phyloP scores from a whole-genome alignment of 2,888 invertebrate genomes.

The Ctenicera cuprea region DNA sequence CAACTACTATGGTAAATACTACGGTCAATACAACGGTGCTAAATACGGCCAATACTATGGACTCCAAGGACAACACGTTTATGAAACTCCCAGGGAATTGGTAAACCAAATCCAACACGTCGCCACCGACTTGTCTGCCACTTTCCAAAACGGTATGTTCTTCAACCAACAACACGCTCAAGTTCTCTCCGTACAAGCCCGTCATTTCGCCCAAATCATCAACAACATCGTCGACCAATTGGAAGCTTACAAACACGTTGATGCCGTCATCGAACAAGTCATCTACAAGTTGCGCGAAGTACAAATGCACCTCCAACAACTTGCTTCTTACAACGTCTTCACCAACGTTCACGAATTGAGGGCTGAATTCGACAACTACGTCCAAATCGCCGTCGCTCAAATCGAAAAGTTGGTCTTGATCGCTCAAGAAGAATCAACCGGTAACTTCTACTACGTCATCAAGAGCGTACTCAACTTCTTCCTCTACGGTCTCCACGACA shows the following conservation, averaged over 20 bases:
- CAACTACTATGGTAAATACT: background rate
- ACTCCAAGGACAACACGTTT: slow-evolving; percentile 35
- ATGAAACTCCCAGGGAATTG: slow-evolving; percentile 36
- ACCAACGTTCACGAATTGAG: background rate
- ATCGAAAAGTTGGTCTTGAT: slow-evolving; percentile 33
- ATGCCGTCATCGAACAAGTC: slow-evolving; percentile 11
- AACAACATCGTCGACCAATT: slow-evolving; percentile 24
- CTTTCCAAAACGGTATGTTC: slow-evolving; percentile 8
- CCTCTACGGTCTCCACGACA: slow-evolving; percentile 26
- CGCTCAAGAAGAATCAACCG: slow-evolving; percentile 5
- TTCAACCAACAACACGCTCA: background rate
- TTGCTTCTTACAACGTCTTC: background rate
- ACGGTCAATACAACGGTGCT: too few species aligned
- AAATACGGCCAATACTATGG: too few species aligned
- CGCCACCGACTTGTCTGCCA: slow-evolving; percentile 5
- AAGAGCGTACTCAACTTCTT: slow-evolving; percentile 18
- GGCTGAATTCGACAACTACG: slow-evolving; percentile 2
- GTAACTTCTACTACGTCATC: background rate
- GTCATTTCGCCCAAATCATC: slow-evolving; percentile 30
- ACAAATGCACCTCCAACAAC: background rate
- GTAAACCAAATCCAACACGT: slow-evolving; percentile 37
- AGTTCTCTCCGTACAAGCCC: slow-evolving; percentile 13
- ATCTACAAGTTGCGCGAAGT: slow-evolving; percentile 10
- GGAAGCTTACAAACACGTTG: background rate
- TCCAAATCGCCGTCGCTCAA: slow-evolving; percentile 16